Percentiles rank a stretch among this genome's conserved stretches.
Evolutionary conservation across 2,113 vertebrate species (phyloP).

Genomic region (Xyrauchen texanus): DNA sequence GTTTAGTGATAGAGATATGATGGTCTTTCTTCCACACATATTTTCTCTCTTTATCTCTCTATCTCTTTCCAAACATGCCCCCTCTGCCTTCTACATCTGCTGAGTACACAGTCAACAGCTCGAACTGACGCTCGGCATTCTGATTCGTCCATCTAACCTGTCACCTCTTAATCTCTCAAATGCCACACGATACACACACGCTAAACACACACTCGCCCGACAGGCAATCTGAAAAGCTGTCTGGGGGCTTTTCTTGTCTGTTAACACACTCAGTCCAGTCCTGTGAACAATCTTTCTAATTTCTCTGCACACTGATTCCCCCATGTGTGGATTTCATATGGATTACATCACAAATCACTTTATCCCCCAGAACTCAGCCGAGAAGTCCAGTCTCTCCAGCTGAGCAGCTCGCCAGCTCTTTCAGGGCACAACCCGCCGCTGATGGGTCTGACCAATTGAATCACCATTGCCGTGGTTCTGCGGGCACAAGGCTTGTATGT

Average conservation of each 20-base stretch:
- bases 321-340: conserved; percentile 64
- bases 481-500: neutral
- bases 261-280: conserved; percentile 20
- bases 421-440: conserved; percentile 17
- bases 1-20: too few species aligned
- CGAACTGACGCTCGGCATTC: conserved; percentile 46
- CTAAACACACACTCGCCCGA: conserved; percentile 7
- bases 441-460: conserved; percentile 3
- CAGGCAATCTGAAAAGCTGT: conserved; percentile 22
- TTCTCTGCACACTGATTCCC: neutral
- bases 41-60: conserved; percentile 27
- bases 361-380: conserved; percentile 33
- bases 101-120: conserved; percentile 51
- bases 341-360: conserved; percentile 71
- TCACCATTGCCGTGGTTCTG: neutral
- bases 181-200: conserved; percentile 34
- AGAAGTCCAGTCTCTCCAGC: conserved; percentile 23
- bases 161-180: conserved; percentile 51
- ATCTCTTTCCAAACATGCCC: conserved; percentile 18
- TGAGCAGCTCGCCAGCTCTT: neutral
- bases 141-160: conserved; percentile 47
- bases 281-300: neutral
- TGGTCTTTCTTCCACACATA: neutral
- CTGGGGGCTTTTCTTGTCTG: conserved; percentile 3
- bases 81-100: conserved; percentile 37